Conservation (phyloP, 2,888 invertebrate species). For the Xiphydria camelus region DNA sequence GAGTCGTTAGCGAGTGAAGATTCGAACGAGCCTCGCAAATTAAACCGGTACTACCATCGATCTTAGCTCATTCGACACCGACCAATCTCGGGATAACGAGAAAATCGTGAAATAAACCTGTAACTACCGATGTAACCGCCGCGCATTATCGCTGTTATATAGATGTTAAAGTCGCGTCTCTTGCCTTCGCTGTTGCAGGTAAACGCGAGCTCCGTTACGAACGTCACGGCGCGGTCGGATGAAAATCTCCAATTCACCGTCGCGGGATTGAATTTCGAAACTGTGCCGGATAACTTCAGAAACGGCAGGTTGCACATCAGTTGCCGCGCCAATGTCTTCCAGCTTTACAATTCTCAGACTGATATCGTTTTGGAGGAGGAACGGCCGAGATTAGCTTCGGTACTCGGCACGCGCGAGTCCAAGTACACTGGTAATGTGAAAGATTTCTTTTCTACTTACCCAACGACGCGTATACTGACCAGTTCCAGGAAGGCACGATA, state of each 20-base stretch:
- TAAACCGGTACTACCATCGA: too few species aligned
- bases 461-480: too few species aligned
- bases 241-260: constrained; percentile 45
- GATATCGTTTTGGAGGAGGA: constrained; percentile 73
- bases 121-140: too few species aligned
- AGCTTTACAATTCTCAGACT: constrained; percentile 67
- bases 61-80: too few species aligned
- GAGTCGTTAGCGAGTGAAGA: constrained; percentile 37
- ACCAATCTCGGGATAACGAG: too few species aligned
- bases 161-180: too few species aligned
- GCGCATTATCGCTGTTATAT: too few species aligned
- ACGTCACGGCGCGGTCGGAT: constrained; percentile 24
- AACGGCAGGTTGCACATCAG: constrained; percentile 68
- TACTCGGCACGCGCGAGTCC: constrained; percentile 71
- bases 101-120: too few species aligned
- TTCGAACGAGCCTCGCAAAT: constrained; percentile 26
- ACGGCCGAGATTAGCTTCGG: constrained; percentile 74
- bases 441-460: too few species aligned
- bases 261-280: constrained; percentile 68
- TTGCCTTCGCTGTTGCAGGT: constrained; percentile 40
- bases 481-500: too few species aligned
- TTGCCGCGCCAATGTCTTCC: constrained; percentile 71
- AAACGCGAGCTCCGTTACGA: constrained; percentile 47
- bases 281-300: constrained; percentile 67
- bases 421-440: constrained; percentile 49